Evolutionary conservation across 2,113 vertebrate species (phyloP).

Genomic region (Onychostruthus taczanowskii): DNA sequence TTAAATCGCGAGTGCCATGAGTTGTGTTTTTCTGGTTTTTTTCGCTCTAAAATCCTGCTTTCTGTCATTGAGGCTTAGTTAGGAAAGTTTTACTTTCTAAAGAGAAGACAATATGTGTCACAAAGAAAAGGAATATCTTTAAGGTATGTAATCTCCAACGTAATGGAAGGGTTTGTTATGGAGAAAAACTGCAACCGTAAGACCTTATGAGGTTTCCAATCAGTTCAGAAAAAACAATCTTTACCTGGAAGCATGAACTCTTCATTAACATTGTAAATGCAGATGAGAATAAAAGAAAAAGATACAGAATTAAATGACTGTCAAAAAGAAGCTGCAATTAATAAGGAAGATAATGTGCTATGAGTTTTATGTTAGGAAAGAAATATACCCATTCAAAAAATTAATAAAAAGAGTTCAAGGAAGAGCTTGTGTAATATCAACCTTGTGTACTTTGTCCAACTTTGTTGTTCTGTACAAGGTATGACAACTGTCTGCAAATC

Average conservation of each 20-base stretch:
- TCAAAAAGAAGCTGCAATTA: neutral
- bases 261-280: neutral
- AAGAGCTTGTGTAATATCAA: neutral
- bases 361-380: neutral
- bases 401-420: neutral
- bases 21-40: neutral
- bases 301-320: neutral
- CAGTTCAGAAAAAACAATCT: neutral
- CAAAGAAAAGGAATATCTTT: neutral
- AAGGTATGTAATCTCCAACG: neutral
- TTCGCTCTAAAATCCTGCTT: neutral
- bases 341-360: neutral
- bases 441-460: neutral
- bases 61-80: neutral
- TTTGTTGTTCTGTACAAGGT: neutral
- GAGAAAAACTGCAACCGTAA: neutral
- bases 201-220: neutral
- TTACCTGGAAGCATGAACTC: neutral
- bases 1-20: neutral
- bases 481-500: neutral
- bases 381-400: neutral
- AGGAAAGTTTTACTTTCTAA: conserved; percentile 49
- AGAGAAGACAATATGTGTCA: neutral
- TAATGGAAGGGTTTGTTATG: conserved; percentile 26
- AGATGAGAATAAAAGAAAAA: neutral